Conservation (phyloP, 1,140 invertebrate species). For the Diabrotica virgifera region DNA sequence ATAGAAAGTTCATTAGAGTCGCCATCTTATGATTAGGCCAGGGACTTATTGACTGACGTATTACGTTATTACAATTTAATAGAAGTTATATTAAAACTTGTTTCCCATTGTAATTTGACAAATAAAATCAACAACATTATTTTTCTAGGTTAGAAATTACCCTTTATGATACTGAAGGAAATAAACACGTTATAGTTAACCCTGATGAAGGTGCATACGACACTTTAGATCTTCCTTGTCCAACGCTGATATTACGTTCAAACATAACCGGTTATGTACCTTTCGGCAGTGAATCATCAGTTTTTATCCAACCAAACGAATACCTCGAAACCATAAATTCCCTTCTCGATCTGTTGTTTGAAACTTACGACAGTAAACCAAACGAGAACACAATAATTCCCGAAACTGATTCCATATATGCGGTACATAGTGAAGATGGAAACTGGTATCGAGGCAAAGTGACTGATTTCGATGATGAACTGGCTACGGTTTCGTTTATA, state of each 20-base stretch:
- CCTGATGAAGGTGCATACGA: conserved; percentile 51
- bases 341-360: conserved; percentile 54
- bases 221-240: conserved; percentile 54
- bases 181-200: conserved; percentile 55
- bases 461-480: conserved; percentile 47
- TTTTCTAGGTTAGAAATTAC: conserved; percentile 57
- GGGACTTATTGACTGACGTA: no score
- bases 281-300: conserved; percentile 49
- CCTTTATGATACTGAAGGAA: conserved; percentile 55
- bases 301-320: conserved; percentile 59
- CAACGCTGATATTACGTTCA: conserved; percentile 54
- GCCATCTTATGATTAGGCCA: no score
- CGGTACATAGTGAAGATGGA: conserved; percentile 56
- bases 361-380: conserved; percentile 56
- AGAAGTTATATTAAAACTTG: no score
- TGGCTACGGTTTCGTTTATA: conserved; percentile 60
- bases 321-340: conserved; percentile 48
- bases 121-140: background rate
- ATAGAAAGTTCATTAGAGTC: no score
- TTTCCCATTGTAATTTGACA: no score
- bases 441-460: conserved; percentile 70
- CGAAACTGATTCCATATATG: conserved; percentile 55
- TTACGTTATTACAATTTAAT: no score
- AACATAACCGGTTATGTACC: conserved; percentile 52
- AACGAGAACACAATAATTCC: conserved; percentile 44